Base-by-base conservation (phyloP, 1,140 invertebrate species). In the Drosophila subobscura region DNA sequence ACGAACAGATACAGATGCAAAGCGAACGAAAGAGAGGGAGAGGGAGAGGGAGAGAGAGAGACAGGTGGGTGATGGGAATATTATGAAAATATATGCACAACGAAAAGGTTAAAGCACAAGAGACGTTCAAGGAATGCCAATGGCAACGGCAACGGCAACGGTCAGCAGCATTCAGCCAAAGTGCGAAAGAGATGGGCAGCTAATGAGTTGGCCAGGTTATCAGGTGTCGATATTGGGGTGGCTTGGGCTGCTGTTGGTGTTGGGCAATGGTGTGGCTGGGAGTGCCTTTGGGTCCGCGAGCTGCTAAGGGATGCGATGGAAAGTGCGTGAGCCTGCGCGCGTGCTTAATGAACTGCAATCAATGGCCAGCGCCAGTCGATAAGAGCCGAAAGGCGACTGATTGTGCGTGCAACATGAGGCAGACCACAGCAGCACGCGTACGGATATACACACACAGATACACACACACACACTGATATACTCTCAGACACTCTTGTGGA, bases 291-390 rank as follows among this genome's bases (percentile, higher is more conserved):
- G 53, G 46, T 25, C 10, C 10, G 33, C 10, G 53, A 53, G 40
- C 53, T 33, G 40, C 44, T 20, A 49, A 55, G 46, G 56, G 14
- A 41, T 33, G 29, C 10, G 45, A 46, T 22, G 50, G 55, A 50
- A 49, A 76, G 66, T 79, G 76, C 67, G 61, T 76, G 79, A 65
- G 56, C 45, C 66, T 29, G 79, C 47, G 83, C 47, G 83, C 81
- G 71, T 86, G 81, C 77, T 88, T 88, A 86, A 86, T 85, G 81
- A 85, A 81, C 81, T 88, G 83, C 81, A 86, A 86, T 86, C 81
- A 86, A 88, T 81, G 81, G 74, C 51, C 61, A 42, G 49, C 52
- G 70, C 37, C 74, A 76, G 81, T 88, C 78, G 81, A 88, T 88
- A 86, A 81, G 83, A 72, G 45, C 52, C 42, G 57, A 85, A 74